Evolutionary conservation across 2,888 invertebrate genomes (phyloP), one percentile per base, ranked within the genome.

Genomic region (Argynnis bischoffii): DNA sequence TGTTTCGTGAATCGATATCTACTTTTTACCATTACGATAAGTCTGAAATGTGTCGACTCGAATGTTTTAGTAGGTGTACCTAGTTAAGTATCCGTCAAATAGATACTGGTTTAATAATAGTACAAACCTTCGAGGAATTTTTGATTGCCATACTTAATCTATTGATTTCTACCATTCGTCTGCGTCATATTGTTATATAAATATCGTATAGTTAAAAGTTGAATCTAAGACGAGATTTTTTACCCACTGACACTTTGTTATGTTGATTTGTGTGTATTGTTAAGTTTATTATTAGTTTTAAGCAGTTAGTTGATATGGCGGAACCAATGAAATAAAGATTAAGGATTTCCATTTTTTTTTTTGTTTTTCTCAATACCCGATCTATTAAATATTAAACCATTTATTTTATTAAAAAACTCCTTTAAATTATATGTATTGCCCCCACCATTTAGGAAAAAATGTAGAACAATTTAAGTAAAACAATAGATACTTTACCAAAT

Each of bases 321-420:
- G 76, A 86, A 88, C 89, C 89, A 89, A 89, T 88, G 89, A 89
- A 87, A 86, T 76, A 74, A 74, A 76, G 64, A 60, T 55, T 69
- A 74, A 75, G 72, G 71, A 72, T 74, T 67, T 73, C 69, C 71
- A 74, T 64, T 54, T 35, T 14, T 6, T 15, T 4, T 31, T n/a
- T 46, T 47, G 51, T 47, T 15, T 54, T 59, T 16, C 21, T 57
- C 53, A 6, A 31, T 55, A 35, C 35, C 8, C 35, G 8, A 35
- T 35, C 0, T 26, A 26, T 26, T 26, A 26, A 26, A 26, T 26
- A 3, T 26, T 5, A 26, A 26, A 26, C 4, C 26, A 5, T 26
- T 26, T 0, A 26, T 26, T 26, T 26, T 26, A 26, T 26, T 26
- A 26, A 26, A 26, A 26, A 26, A 26, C 3, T 26, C 4, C 3